Evolutionary conservation across 2,888 invertebrate species (phyloP).

Genomic region (Steinernema scapterisci): DNA sequence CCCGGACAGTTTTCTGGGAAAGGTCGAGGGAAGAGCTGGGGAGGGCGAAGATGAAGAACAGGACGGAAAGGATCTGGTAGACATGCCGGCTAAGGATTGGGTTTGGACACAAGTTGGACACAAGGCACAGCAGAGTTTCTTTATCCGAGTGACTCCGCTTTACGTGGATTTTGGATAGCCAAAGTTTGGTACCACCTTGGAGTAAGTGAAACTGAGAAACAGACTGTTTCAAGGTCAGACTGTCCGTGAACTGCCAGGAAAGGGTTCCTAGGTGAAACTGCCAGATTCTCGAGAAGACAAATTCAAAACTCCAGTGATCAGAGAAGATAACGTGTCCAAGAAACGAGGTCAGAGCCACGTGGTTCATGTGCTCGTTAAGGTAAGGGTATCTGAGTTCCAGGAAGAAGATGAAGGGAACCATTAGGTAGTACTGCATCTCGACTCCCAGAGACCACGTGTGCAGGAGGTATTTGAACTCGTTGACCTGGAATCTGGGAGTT

Average conservation of each 20-base stretch:
- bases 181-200: too few species aligned
- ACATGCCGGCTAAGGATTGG: too few species aligned
- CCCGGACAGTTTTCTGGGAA: background rate
- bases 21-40: background rate
- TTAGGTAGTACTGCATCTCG: conserved; percentile 33
- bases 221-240: too few species aligned
- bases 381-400: background rate
- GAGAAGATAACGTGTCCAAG: background rate
- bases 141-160: background rate
- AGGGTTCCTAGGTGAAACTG: conserved; percentile 28
- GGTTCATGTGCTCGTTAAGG: background rate
- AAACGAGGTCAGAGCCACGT: background rate
- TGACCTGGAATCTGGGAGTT: background rate
- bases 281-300: conserved; percentile 27
- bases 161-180: too few species aligned
- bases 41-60: background rate
- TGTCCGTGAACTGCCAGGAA: background rate
- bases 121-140: background rate
- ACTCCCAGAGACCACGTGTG: conserved; percentile 35
- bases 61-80: background rate
- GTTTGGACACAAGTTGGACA: background rate
- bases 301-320: background rate
- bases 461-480: conserved; percentile 24
- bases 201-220: too few species aligned
- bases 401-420: conserved; percentile 32